Conservation (phyloP, 2,113 vertebrate genomes). For the Salvelinus namaycush region DNA sequence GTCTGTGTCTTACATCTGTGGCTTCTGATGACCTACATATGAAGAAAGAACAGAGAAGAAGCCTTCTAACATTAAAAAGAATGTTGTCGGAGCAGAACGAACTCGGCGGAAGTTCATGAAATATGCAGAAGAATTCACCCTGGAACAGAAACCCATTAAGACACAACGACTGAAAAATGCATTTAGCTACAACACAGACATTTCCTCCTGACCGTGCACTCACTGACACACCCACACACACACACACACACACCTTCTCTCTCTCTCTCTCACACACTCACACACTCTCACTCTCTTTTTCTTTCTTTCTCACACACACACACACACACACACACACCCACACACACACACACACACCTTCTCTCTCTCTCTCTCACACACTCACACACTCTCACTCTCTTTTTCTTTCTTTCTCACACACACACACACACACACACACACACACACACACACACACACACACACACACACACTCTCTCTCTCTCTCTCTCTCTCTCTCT, state of each 20-base stretch:
- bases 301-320: too few species aligned
- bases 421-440: neutral
- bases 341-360: constrained; percentile 3
- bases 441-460: neutral
- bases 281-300: too few species aligned
- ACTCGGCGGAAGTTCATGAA: constrained; percentile 37
- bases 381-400: too few species aligned
- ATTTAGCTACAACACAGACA: constrained; percentile 36
- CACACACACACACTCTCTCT: constrained; percentile 10
- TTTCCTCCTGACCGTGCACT: constrained; percentile 3
- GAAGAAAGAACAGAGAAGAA: neutral
- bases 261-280: too few species aligned
- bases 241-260: constrained; percentile 14
- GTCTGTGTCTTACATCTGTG: neutral
- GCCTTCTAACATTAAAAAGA: neutral
- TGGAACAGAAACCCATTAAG: constrained; percentile 45
- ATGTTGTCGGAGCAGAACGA: constrained; percentile 6
- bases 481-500: too few species aligned
- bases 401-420: too few species aligned
- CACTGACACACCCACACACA: constrained; percentile 9
- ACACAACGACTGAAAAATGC: constrained; percentile 34
- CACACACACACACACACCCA: constrained; percentile 13
- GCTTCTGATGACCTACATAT: constrained; percentile 36
- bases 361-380: too few species aligned
- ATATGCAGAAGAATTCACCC: constrained; percentile 48